Percentiles rank a stretch among this genome's conserved stretches.
These are phyloP conservation scores for Lepus americanus DNA, from an alignment of 2,113 vertebrate species.

Conservation along the genomic window DNA sequence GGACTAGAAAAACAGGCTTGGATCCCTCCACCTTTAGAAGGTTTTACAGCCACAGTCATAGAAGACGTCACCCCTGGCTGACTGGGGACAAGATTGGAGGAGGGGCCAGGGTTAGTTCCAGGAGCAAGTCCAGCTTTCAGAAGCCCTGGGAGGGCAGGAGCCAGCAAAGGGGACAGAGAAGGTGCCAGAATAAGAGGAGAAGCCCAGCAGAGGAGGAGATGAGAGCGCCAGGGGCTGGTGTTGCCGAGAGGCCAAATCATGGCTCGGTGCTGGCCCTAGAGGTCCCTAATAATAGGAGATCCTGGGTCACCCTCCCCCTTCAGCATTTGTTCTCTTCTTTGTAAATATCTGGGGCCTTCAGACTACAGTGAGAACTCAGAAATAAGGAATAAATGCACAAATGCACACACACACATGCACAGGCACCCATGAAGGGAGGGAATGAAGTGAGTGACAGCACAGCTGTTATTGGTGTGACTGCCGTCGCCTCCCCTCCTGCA, in stretches of 20 bases:
- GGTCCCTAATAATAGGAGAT: neutral
- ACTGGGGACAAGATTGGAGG: neutral
- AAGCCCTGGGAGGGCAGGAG: neutral
- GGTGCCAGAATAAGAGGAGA: neutral
- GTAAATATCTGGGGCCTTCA: neutral
- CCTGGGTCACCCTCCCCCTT: neutral
- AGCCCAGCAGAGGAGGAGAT: neutral
- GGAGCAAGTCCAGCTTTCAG: neutral
- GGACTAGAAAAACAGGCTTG: neutral
- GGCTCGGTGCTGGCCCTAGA: neutral
- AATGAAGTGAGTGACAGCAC: too few relatives aligned
- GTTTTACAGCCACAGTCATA: neutral
- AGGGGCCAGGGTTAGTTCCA: neutral
- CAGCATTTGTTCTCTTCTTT: neutral
- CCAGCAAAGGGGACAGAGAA: neutral
- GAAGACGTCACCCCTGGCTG: neutral
- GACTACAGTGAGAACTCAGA: neutral
- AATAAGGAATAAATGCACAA: neutral
- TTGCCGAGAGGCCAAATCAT: too few relatives aligned
- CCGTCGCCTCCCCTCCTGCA: neutral
- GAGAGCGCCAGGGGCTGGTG: too few relatives aligned
- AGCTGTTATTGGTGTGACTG: too few relatives aligned
- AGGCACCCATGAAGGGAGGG: neutral
- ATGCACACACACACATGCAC: neutral
- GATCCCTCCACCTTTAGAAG: neutral